These are phyloP conservation scores for Henicopernis longicauda DNA, from an alignment of 2,113 vertebrate genomes.

Conservation along the genomic window DNA sequence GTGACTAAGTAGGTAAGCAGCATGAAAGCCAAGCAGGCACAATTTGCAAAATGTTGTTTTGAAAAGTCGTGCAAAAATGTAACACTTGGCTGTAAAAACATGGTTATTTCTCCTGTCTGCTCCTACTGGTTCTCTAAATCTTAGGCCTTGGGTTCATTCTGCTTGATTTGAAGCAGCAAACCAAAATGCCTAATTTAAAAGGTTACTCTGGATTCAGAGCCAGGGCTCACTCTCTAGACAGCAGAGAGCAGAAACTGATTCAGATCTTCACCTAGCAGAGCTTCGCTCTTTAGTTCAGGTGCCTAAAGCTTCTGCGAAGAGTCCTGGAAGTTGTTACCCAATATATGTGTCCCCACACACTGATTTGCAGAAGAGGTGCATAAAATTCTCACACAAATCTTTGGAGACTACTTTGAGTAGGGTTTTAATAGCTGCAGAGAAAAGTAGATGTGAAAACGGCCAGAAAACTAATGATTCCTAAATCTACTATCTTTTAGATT, in stretches of 20 bases:
- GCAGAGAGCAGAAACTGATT: background rate
- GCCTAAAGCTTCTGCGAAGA: background rate
- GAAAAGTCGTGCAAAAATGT: background rate
- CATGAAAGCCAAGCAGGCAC: background rate
- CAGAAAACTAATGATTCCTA: background rate
- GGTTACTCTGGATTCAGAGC: background rate
- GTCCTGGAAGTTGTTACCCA: background rate
- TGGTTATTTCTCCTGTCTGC: background rate
- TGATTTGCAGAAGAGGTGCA: background rate
- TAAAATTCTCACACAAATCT: background rate
- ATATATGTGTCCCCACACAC: accelerated
- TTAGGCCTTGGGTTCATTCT: background rate
- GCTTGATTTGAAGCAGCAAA: background rate
- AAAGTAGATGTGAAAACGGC: background rate
- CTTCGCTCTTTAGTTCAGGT: background rate
- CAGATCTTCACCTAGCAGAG: background rate
- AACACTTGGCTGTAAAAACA: background rate
- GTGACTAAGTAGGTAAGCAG: background rate
- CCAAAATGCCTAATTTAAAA: background rate
- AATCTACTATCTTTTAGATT: background rate
- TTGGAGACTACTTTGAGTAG: too few relatives aligned
- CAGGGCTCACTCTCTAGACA: background rate
- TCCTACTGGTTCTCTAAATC: background rate
- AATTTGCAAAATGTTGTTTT: background rate
- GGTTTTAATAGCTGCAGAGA: background rate